A percentile compares a stretch with the other conserved stretches of the same genome.
phyloP scores from a whole-genome alignment of 2,113 vertebrate genomes.

The Choloepus hoffmanni region DNA sequence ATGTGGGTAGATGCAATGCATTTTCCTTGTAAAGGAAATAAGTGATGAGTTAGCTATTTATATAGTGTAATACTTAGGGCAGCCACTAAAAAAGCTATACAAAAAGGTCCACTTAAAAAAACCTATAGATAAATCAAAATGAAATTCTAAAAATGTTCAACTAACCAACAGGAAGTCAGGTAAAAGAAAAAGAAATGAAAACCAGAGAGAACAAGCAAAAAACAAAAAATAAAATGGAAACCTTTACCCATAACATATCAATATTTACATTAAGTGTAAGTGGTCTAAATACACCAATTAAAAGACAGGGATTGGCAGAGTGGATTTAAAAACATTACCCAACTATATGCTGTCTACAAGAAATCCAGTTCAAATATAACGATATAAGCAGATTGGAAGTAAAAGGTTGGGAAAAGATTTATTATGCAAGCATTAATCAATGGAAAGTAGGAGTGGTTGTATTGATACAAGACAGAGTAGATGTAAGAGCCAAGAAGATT shows the following conservation, averaged over 20 bases:
- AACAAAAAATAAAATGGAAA: not conserved
- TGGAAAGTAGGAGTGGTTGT: not conserved
- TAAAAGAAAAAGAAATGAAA: not conserved
- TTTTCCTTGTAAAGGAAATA: conserved; percentile 24
- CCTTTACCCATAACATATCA: not conserved
- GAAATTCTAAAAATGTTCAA: not conserved
- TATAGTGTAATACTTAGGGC: not conserved
- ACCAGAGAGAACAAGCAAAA: not conserved
- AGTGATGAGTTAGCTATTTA: not conserved
- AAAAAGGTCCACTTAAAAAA: not conserved
- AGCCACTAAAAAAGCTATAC: not conserved
- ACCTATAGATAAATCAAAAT: not conserved
- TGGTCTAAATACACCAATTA: not conserved
- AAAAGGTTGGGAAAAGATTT: not conserved
- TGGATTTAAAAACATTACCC: not conserved
- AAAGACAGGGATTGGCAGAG: not conserved
- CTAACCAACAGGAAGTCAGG: not conserved
- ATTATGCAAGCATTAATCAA: not conserved
- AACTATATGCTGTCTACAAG: not conserved
- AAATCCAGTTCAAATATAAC: not conserved
- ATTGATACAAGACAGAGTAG: not conserved
- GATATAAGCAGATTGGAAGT: not conserved
- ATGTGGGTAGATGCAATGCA: not conserved
- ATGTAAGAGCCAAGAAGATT: not conserved
- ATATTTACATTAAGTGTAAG: not conserved